Evolutionary conservation across 2,113 vertebrate species (phyloP).

Genomic region (Leucoraja erinaceus): DNA sequence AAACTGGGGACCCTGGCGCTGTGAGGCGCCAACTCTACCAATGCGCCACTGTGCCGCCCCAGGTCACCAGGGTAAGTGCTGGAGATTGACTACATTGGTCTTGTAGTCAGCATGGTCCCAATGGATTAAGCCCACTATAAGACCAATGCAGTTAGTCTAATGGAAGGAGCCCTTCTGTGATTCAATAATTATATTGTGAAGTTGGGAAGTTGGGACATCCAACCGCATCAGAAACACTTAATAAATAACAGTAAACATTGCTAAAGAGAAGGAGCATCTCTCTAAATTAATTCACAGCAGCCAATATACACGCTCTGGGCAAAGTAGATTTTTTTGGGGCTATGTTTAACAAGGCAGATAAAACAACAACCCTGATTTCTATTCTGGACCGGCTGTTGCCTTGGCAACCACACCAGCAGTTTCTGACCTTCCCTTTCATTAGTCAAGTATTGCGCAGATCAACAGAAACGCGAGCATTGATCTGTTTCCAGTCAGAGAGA

Average conservation of each 20-base stretch:
- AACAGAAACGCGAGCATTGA: background rate
- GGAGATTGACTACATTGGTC: too few species aligned
- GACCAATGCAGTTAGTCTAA: too few species aligned
- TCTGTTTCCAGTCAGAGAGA: background rate
- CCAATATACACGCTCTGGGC: background rate
- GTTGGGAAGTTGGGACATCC: background rate
- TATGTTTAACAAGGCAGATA: background rate
- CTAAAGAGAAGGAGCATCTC: background rate
- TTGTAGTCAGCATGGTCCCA: too few species aligned
- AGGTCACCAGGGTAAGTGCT: too few species aligned
- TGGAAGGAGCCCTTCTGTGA: too few species aligned
- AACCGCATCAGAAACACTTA: background rate
- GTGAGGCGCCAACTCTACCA: too few species aligned
- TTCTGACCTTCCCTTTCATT: conserved; percentile 22
- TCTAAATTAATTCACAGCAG: background rate
- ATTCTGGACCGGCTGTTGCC: conserved; percentile 8
- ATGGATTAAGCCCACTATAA: too few species aligned
- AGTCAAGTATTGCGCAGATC: background rate
- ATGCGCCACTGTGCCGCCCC: too few species aligned
- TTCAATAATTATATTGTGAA: too few species aligned
- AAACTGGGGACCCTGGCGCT: too few species aligned
- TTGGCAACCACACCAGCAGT: background rate
- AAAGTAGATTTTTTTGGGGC: background rate
- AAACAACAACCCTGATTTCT: background rate
- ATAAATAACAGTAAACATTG: background rate